Evolutionary conservation across 2,888 invertebrate genomes (phyloP).

Genomic region (Drosophila percnosoma): DNA sequence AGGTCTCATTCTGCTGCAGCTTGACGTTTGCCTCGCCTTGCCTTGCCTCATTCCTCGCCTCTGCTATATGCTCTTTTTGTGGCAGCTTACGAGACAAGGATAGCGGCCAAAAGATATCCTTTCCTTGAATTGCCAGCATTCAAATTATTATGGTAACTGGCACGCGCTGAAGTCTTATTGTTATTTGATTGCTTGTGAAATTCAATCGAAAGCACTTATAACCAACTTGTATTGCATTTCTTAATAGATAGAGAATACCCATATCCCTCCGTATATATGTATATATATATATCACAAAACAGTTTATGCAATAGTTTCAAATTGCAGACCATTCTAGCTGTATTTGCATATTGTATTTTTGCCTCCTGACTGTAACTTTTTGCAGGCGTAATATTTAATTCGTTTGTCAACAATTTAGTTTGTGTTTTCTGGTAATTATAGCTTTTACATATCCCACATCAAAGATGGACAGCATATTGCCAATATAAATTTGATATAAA

Average conservation of each 20-base stretch:
- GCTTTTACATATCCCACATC: slow-evolving; percentile 4
- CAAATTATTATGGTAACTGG: slow-evolving; percentile 6
- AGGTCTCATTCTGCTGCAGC: slow-evolving; percentile 17
- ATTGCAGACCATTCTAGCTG: background rate
- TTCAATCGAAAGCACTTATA: background rate
- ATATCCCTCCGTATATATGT: background rate
- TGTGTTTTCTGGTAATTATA: slow-evolving; percentile 1
- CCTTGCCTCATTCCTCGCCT: slow-evolving; percentile 38
- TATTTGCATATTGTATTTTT: slow-evolving; percentile 10
- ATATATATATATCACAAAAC: background rate
- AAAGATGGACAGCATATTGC: background rate
- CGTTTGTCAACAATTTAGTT: background rate
- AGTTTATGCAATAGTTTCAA: background rate
- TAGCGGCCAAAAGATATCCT: slow-evolving; percentile 39
- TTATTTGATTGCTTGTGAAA: background rate
- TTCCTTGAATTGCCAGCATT: slow-evolving; percentile 1
- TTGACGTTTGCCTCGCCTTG: slow-evolving; percentile 1
- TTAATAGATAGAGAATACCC: background rate
- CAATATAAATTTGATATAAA: slow-evolving; percentile 11
- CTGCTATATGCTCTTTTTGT: slow-evolving; percentile 29
- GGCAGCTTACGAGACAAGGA: slow-evolving; percentile 20
- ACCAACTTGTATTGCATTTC: background rate
- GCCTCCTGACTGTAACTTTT: slow-evolving; percentile 7
- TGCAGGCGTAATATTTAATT: slow-evolving; percentile 1
- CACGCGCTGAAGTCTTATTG: background rate